Base-by-base conservation (phyloP, 2,888 invertebrate genomes). In the Tachina lurida region DNA sequence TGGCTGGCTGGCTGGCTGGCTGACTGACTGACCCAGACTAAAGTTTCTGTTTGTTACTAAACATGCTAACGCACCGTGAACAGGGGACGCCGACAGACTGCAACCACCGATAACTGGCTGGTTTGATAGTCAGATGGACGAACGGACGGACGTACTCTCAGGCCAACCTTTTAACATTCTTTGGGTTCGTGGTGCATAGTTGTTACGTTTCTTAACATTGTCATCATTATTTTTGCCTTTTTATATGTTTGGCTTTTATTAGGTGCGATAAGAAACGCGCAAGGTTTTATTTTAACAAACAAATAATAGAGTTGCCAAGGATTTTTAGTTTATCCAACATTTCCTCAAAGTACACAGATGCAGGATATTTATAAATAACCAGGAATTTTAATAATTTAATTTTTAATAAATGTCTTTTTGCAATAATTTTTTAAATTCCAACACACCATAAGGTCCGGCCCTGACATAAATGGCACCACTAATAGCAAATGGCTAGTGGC, bases 161-260 rank as follows among this genome's bases (percentile, higher is more conserved):
- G 88, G 89, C 39, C 54, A 91, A 91, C 91, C 91, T 91, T 91
- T 91, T 91, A 91, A 91, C 90, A 91, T 91, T 91, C 91, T 91
- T 90, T 87, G 88, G 88, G 89, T 86, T 77, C 73, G 10, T 80
- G 39, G 43, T 7, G n/a, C 10, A 60, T 39, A 19, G 39, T 73
- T 56, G 63, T 79, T 74, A 22, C 17, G 45, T 58, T 58, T 62
- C 52, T 19, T 63, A 62, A 58, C 73, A 43, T 65, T 39, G 65
- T 76, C 70, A 47, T 49, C 70, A 19, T 58, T 71, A 43, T 78
- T 67, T 58, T 78, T 39, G 56, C 58, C 63, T 70, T 47, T 67
- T 73, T 68, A 49, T 83, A 75, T 45, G 68, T 77, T 86, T 83
- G 76, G 79, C 79, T 86, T 86, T 86, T 86, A 86, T 86, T 73